Evolutionary conservation across 1,140 invertebrate species (phyloP), one percentile per base, ranked within the genome.

Genomic region (Panulirus ornatus): DNA sequence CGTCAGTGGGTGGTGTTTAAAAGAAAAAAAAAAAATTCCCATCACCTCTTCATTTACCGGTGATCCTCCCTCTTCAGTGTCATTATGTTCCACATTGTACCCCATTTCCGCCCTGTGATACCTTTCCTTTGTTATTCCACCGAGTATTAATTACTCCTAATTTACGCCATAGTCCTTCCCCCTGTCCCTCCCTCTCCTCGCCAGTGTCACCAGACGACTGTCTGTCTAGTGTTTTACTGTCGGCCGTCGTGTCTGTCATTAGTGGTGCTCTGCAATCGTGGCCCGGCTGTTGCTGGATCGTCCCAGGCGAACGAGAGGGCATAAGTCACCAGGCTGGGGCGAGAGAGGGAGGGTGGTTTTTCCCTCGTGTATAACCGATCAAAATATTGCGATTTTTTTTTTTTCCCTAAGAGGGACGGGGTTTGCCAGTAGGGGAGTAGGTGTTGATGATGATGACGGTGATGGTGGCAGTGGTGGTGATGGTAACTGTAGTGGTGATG

Each of bases 41-140:
- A n/a, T n/a, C n/a, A n/a, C n/a, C n/a, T n/a, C n/a, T n/a, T n/a
- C n/a, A n/a, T n/a, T n/a, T n/a, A n/a, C n/a, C n/a, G n/a, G n/a
- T n/a, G n/a, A 47, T 47, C 44, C 44, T 6, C 14, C 14, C 44
- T 14, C 14, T 47, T 47, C 44, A 47, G 44, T 14, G 44, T 47
- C 44, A 47, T 14, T 40, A 42, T 44, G 44, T 38, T 38, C 42
- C 44, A 44, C 73, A 76, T 76, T 42, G 42, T 38, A 22, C 34
- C 40, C n/a, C 73, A 22, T 22, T 34, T 76, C 73, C 73, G 27
- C 22, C 6, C 73, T n/a, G 27, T 76, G 22, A 76, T 42, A 14
- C n/a, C 38, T 22, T n/a, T 16, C 73, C 38, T 76, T 76, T 76
- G 73, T 76, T 76, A 27, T 76, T 42, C 73, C 73, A 76, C 42